Base-by-base conservation (phyloP, 2,113 vertebrate species). In the Ariopsis seemanni region DNA sequence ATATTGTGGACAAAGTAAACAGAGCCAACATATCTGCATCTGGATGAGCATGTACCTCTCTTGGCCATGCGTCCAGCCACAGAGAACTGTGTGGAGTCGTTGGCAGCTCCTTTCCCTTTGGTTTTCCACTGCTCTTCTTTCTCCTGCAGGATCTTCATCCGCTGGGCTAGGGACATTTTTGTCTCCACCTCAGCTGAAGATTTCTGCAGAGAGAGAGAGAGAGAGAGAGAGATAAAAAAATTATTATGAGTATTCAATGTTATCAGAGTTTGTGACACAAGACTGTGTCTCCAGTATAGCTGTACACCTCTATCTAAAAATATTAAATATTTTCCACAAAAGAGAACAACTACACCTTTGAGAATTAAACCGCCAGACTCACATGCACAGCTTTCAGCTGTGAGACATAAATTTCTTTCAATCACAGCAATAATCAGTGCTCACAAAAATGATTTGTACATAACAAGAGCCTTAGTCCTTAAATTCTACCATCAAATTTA, bases 1-100 rank as follows among this genome's bases (percentile, higher is more conserved):
- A 20, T 71, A 58, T 4, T 67, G 50, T 12, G 22, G 78, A 82
- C 20, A 18, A 55, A 48, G 10, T 48, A 14, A 18, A 69, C 62
- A 67, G 20, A 58, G 74, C 57, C 62, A 57, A 58, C 20, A 60
- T 15, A 48, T 71, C 63, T 82, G 22, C 55, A 42, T n/a, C 4
- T 57, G 42, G 53, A 18, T 20, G 58, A 25, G 25, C 22, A 14
- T 78, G 25, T 52, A 95, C 95, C 96, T 94, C 62, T 95, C 92
- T 92, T 96, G 80, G 95, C 95, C 95, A 96, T 96, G 85, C 95
- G 94, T 82, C 95, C 96, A 11, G 95, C 96, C 52, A 96, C 96
- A 0, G 95, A 96, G 92, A 95, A 96, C 93, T 96, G 96, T 14
- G 88, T 85, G 0, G 95, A 96, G 91, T 96, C 96, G 4, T 96